These are phyloP conservation scores for Bombyx huttoni DNA, from an alignment of 2,888 invertebrate species.

Conservation along the genomic window DNA sequence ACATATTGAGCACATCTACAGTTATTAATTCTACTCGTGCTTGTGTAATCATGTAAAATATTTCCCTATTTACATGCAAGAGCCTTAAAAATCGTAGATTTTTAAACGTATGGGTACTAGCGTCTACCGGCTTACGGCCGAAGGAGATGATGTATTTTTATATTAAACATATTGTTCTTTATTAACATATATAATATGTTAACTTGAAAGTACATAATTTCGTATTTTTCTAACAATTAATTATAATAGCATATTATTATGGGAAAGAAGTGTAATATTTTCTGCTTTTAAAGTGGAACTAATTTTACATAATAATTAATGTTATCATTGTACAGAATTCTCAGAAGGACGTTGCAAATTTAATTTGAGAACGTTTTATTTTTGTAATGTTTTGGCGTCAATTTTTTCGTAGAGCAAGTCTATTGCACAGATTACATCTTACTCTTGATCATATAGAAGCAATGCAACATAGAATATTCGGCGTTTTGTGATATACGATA, in stretches of 20 bases:
- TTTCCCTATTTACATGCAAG: conserved; percentile 60
- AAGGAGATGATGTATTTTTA: conserved; percentile 66
- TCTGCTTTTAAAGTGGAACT: conserved; percentile 54
- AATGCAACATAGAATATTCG: not conserved
- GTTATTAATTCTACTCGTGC: conserved; percentile 59
- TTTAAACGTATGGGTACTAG: conserved; percentile 67
- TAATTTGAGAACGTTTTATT: conserved; percentile 52
- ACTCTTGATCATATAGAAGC: not conserved
- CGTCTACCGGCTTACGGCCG: conserved; percentile 51
- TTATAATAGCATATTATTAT: conserved; percentile 40
- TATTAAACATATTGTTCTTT: conserved; percentile 70
- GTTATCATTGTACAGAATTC: conserved; percentile 33
- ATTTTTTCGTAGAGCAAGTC: conserved; percentile 17
- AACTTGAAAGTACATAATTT: conserved; percentile 68
- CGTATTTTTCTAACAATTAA: conserved; percentile 67
- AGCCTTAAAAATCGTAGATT: conserved; percentile 71
- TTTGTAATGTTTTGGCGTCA: conserved; percentile 19
- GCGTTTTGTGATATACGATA: not conserved
- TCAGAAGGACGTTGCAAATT: conserved; percentile 44
- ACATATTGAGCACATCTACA: conserved; percentile 45
- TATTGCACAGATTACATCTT: conserved; percentile 7
- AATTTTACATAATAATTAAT: conserved; percentile 41
- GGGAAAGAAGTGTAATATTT: conserved; percentile 43
- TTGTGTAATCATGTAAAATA: conserved; percentile 64
- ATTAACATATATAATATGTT: conserved; percentile 71